Base-by-base conservation (phyloP, 2,113 vertebrate species). In the Sphaerodactylus townsendi region DNA sequence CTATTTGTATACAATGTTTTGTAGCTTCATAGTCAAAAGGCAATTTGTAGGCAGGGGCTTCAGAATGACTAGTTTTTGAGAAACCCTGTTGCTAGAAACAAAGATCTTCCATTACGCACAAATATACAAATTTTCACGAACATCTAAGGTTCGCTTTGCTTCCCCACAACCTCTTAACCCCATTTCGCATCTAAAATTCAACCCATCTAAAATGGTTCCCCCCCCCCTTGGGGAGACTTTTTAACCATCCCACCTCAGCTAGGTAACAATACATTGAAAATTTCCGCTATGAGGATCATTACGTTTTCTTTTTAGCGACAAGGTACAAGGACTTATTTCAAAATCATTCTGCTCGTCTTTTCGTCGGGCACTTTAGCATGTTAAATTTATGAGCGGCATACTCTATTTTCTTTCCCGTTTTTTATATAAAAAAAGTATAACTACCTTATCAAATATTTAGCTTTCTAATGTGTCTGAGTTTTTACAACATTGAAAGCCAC, bases 331-430 rank as follows among this genome's bases (percentile, higher is more conserved):
- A 66, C 37, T 1, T 56, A 62, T 85, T 86, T 93, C 79, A 41
- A 75, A 85, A 87, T 83, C 30, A 70, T 77, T 74, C 59, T 70
- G 87, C 71, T 64, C 46, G 48, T 90, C 72, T 91, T 84, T 73
- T 69, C 85, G 88, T 70, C 87, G 64, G 70, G 88, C 10, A 53
- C 2, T 41, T 76, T 83, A 69, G 30, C 70, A 53, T 2, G 74
- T 17, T 56, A 81, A 33, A 91, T 84, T 86, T 87, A 81, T 90
- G 77, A 90, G 92, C 82, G 37, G 92, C 11, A 78, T 53, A 19
- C 84, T 44, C 19, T 33, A 39, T 39, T n/a, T 21, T 19, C 3
- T 1, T 23, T 8, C 15, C 25, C 21, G 19, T 74, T 77, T 83
- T 83, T 83, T 83, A 76, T 56, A 21, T 28, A 62, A 62, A 85